Evolutionary conservation across 2,888 invertebrate species (phyloP).

Genomic region (Tipula vernalis): DNA sequence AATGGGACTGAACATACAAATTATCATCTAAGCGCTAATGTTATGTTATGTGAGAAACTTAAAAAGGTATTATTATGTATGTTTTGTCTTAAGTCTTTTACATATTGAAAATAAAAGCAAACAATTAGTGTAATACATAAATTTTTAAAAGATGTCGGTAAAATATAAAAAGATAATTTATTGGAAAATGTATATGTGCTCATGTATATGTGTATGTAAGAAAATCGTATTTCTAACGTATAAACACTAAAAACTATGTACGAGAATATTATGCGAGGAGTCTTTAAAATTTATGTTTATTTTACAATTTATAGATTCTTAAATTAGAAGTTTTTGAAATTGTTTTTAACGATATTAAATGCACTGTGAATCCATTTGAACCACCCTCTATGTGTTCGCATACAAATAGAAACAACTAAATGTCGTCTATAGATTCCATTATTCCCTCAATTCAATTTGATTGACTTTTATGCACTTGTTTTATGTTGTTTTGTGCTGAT

Average conservation of each 20-base stretch:
- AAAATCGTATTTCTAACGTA: background rate
- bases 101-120: background rate
- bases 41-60: background rate
- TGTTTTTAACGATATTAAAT: background rate
- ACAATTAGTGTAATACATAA: background rate
- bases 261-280: background rate
- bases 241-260: background rate
- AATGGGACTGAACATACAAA: background rate
- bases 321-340: background rate
- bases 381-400: background rate
- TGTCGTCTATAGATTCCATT: background rate
- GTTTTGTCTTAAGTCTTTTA: background rate
- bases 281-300: background rate
- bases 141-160: background rate
- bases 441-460: background rate
- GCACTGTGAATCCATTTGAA: background rate
- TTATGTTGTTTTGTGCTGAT: background rate
- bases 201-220: background rate
- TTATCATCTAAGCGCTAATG: background rate
- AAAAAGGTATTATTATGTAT: background rate
- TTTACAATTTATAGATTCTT: background rate
- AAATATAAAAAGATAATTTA: slow-evolving; percentile 4
- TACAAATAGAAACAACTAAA: background rate
- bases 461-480: background rate
- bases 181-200: background rate